Percentiles rank a stretch among this genome's conserved stretches.
Conservation (phyloP, 2,888 invertebrate species). For the Crematogaster levior region DNA sequence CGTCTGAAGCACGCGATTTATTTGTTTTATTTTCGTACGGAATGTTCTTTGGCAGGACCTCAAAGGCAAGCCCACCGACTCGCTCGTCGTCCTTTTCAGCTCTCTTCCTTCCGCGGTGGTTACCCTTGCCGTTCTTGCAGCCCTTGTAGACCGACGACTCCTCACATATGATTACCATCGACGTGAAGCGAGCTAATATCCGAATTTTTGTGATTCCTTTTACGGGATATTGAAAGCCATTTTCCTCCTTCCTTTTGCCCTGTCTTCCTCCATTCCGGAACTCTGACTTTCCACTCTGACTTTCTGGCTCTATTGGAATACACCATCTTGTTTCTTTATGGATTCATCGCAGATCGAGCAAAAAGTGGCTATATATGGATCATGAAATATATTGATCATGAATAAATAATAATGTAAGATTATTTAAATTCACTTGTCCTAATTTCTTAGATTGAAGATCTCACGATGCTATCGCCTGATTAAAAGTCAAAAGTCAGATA, state of each 20-base stretch:
- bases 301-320: constrained; percentile 40
- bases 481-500: constrained; percentile 59
- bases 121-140: constrained; percentile 17
- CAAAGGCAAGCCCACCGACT: constrained; percentile 70
- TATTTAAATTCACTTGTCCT: not conserved
- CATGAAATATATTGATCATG: constrained; percentile 47
- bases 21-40: constrained; percentile 80
- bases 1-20: constrained; percentile 80
- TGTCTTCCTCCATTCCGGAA: constrained; percentile 36
- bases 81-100: constrained; percentile 10
- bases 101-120: not conserved
- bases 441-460: constrained; percentile 10
- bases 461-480: constrained; percentile 43
- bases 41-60: constrained; percentile 80
- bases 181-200: constrained; percentile 81
- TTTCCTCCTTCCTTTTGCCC: constrained; percentile 35
- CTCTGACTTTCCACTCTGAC: not conserved
- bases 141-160: constrained; percentile 63
- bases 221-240: constrained; percentile 78
- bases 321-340: constrained; percentile 10
- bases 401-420: constrained; percentile 33
- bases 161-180: constrained; percentile 81
- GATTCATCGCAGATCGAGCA: constrained; percentile 12
- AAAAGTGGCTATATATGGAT: constrained; percentile 48
- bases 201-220: constrained; percentile 83